Base-by-base conservation (phyloP, 2,113 vertebrate species). In the Okapia johnstoni region DNA sequence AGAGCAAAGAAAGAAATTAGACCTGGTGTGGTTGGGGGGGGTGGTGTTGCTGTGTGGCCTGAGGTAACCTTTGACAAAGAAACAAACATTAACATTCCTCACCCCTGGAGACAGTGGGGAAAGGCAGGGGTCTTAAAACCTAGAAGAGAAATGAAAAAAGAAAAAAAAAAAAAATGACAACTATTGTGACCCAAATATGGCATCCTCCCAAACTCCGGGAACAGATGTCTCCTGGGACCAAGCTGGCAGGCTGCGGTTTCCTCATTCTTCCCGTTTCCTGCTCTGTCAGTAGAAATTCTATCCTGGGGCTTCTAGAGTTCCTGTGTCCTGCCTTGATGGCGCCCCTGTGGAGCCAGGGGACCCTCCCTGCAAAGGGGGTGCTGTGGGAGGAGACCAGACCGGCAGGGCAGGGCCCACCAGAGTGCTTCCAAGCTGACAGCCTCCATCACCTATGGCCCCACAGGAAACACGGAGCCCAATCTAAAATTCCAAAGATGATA, bases 11-110 rank as follows among this genome's bases (percentile, higher is more conserved):
- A 66, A 88, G 46, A 26, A 5, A 28, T 1, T 43, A 6, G 19
- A 43, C 3, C 21, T 40, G 70, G 66, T 52, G n/a, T 0, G 2
- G 33, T 3, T 3, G 1, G 13, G 60, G 19, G 2, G 11, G 21
- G 2, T 3, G 13, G 8, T 1, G 26, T 2, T 70, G 63, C 63
- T 36, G 4, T 73, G 36, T 73, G 70, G 36, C 70, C 28, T 63
- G 36, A 66, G 28, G 48, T 10, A 88, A 43, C 30, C 15, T 73
- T 73, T 66, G 23, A 23, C 12, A 40, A 54, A 92, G 40, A 87
- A 89, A 86, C 28, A 94, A 77, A 90, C 80, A 33, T 13, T 33
- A 7, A 88, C 76, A 40, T 16, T n/a, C 10, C 15, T 84, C 28
- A 57, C 52, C 95, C 52, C 52, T 40, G 5, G 86, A 93, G 66